Evolutionary conservation across 2,888 invertebrate species (phyloP).

Genomic region (Noctua fimbriata): DNA sequence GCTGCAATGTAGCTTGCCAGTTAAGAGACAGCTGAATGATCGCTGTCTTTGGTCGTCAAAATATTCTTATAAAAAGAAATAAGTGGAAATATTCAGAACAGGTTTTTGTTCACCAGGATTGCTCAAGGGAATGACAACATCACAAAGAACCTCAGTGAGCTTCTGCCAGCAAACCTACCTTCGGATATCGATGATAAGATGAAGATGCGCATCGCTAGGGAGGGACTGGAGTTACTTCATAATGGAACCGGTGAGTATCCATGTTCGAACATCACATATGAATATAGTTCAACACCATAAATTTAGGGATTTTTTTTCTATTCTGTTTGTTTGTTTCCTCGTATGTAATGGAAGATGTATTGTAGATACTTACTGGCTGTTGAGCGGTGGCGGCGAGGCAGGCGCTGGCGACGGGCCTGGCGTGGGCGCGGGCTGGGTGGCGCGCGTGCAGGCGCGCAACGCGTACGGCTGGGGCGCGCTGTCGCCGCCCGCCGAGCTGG

Average conservation of each 20-base stretch:
- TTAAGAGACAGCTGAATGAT: neutral
- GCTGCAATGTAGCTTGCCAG: neutral
- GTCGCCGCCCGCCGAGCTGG: constrained; percentile 92
- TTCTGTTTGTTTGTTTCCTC: neutral
- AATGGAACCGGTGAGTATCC: constrained; percentile 92
- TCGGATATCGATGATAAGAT: constrained; percentile 81
- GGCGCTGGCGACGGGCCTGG: constrained; percentile 92
- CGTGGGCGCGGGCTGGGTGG: constrained; percentile 92
- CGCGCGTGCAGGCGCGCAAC: constrained; percentile 94
- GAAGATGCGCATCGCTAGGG: constrained; percentile 84
- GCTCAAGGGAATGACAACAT: constrained; percentile 82
- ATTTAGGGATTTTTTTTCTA: neutral
- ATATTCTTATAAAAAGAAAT: neutral
- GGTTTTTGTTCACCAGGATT: constrained; percentile 38
- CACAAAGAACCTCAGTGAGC: constrained; percentile 80
- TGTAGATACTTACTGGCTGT: constrained; percentile 95
- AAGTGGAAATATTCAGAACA: neutral
- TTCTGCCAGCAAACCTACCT: constrained; percentile 77
- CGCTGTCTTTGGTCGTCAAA: neutral
- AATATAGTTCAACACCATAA: neutral
- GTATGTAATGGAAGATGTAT: neutral
- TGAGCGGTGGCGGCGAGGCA: constrained; percentile 90
- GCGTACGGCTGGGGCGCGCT: constrained; percentile 95
- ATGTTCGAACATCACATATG: neutral
- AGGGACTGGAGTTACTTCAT: constrained; percentile 91